Percentiles rank a stretch among this genome's conserved stretches.
Evolutionary conservation across 2,113 vertebrate species (phyloP).

Genomic region (Pachyramphus minor): DNA sequence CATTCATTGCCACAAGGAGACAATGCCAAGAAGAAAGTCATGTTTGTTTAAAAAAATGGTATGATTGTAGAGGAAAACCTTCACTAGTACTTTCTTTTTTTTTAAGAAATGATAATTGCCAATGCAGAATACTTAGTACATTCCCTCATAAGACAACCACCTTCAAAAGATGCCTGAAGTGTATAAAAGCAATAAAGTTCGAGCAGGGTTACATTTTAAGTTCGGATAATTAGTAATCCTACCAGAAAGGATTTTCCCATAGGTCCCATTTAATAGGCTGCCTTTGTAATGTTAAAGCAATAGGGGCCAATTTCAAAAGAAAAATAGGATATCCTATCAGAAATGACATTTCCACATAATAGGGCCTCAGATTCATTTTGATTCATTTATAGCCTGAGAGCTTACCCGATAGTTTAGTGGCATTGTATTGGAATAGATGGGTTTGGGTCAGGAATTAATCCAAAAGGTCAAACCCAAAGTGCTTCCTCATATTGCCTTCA

Average conservation of each 20-base stretch:
- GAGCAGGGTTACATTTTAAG: conserved; percentile 5
- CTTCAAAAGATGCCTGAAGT: neutral
- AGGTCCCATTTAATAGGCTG: conserved; percentile 13
- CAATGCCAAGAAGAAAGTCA: neutral
- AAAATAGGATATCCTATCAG: conserved; percentile 33
- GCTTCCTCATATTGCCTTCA: neutral
- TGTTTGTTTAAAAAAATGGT: neutral
- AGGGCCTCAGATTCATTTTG: conserved; percentile 43
- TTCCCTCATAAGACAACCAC: neutral
- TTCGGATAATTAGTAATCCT: conserved; percentile 19
- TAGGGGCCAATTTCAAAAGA: conserved; percentile 35
- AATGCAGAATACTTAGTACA: neutral
- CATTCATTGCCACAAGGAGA: neutral
- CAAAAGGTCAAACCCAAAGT: conserved; percentile 22
- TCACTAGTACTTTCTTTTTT: neutral
- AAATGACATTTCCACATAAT: conserved; percentile 41
- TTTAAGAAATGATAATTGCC: neutral
- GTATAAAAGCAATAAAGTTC: neutral
- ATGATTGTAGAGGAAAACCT: neutral
- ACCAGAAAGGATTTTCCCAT: conserved; percentile 20
- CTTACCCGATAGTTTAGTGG: conserved; percentile 1
- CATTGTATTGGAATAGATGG: conserved; percentile 21
- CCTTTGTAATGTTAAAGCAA: conserved; percentile 31
- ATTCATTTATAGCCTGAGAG: conserved; percentile 42
- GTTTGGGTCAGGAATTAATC: conserved; percentile 37